Evolutionary conservation across 2,888 invertebrate species (phyloP), one percentile per base, ranked within the genome.

Genomic region (Barypeithes pellucidus): DNA sequence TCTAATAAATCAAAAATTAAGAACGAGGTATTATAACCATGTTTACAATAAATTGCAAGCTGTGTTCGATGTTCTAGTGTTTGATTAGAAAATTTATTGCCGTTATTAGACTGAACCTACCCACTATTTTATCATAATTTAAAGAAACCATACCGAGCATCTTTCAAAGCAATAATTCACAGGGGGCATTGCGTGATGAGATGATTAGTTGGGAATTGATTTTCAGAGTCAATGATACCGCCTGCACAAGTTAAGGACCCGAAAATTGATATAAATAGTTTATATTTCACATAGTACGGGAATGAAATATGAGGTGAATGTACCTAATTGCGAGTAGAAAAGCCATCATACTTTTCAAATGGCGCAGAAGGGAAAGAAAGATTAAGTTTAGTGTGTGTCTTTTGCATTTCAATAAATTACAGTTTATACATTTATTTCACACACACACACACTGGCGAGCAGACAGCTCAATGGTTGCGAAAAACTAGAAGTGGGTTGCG

Each of bases 101-200:
- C 33, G 36, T 60, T 67, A 67, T 74, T 70, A 50, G 69, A 60
- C 60, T 39, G 54, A n/a, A 72, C 66, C 62, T 69, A 54, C 69
- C 75, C 68, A 75, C 68, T 33, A 63, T 62, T 75, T 72, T 72
- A 72, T 75, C 75, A 72, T 75, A 72, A 71, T 72, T 75, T 72
- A 59, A 72, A 74, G 72, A 71, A 68, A 73, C 70, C 63, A 66
- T 57, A 16, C 66, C 66, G 67, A 22, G 67, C 57, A 41, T 57
- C 67, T 20, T 29, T 57, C 41, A 67, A 57, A 67, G 29, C 36
- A 14, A 12, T 43, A 12, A 22, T 39, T 20, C 65, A 18, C 60
- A 47, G 71, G 71, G 65, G 71, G 71, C 54, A 66, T 66, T 29
- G 65, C 71, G 60, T 71, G 71, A 66, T 65, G 59, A 29, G 39